Evolutionary conservation across 2,888 invertebrate genomes (phyloP).

Genomic region (Tubiluchus corallicola): DNA sequence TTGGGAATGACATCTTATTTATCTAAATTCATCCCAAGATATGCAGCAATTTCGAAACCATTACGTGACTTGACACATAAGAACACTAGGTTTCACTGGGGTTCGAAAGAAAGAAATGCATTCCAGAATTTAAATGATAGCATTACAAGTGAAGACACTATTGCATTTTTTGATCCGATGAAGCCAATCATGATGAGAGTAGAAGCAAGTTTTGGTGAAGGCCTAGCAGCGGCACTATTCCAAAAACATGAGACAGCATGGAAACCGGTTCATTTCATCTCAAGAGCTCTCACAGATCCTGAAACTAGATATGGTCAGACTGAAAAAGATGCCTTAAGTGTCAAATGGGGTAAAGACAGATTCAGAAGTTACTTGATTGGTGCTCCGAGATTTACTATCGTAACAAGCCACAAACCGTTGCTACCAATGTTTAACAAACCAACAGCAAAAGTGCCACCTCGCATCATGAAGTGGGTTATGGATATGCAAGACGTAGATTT

Average conservation of each 20-base stretch:
- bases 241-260: too few species aligned
- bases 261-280: too few species aligned
- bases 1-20: constrained; percentile 14
- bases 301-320: constrained; percentile 14
- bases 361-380: constrained; percentile 19
- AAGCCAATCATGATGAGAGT: too few species aligned
- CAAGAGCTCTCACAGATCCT: constrained; percentile 9
- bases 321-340: constrained; percentile 16
- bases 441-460: constrained; percentile 15
- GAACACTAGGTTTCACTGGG: constrained; percentile 8
- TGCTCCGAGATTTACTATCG: constrained; percentile 14
- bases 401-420: constrained; percentile 19
- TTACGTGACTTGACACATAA: constrained; percentile 14
- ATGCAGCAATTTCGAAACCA: constrained; percentile 14
- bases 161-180: too few species aligned
- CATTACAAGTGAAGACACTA: too few species aligned
- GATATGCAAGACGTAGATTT: constrained; percentile 11
- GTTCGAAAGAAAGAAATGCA: too few species aligned
- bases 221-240: too few species aligned
- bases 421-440: constrained; percentile 15
- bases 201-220: too few species aligned
- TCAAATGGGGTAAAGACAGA: constrained; percentile 19
- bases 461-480: constrained; percentile 18
- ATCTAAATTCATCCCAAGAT: constrained; percentile 15
- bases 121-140: too few species aligned